A percentile compares a stretch with the other conserved stretches of the same genome.
Conservation (phyloP, 2,797 vertebrate genomes). For the Megalops cyprinoides region DNA sequence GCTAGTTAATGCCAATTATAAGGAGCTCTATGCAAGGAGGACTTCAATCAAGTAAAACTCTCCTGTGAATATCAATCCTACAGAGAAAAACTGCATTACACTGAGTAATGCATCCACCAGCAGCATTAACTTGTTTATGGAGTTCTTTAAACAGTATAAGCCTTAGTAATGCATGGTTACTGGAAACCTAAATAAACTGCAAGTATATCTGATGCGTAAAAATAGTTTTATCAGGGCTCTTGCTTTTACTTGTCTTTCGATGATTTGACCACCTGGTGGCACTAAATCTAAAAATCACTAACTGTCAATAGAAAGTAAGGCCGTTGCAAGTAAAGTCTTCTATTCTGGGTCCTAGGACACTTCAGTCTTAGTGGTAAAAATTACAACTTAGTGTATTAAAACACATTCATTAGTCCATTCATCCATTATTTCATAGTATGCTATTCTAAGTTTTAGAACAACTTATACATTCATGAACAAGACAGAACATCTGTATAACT, state of each 20-base stretch:
- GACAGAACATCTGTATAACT: too few species aligned
- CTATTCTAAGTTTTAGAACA: too few species aligned
- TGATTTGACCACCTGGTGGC: constrained; percentile 27
- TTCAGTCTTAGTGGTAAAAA: too few species aligned
- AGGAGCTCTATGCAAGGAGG: background rate
- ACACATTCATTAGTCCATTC: too few species aligned
- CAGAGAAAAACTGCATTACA: background rate
- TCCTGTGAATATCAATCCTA: background rate
- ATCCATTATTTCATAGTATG: too few species aligned
- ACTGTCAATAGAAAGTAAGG: too few species aligned
- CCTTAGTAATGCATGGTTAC: background rate
- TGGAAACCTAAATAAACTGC: background rate
- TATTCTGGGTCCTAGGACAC: background rate
- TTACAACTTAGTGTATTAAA: too few species aligned
- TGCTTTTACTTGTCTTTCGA: background rate
- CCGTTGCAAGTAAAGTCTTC: too few species aligned
- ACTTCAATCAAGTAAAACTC: background rate
- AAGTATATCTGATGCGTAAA: background rate
- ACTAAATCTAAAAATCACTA: constrained; percentile 23
- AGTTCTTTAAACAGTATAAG: background rate
- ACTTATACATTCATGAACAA: too few species aligned
- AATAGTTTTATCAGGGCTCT: background rate
- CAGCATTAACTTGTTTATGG: background rate
- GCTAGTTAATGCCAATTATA: background rate
- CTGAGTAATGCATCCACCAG: background rate